Evolutionary conservation across 2,113 vertebrate genomes (phyloP).

Genomic region (Periophthalmodon schlosseri): DNA sequence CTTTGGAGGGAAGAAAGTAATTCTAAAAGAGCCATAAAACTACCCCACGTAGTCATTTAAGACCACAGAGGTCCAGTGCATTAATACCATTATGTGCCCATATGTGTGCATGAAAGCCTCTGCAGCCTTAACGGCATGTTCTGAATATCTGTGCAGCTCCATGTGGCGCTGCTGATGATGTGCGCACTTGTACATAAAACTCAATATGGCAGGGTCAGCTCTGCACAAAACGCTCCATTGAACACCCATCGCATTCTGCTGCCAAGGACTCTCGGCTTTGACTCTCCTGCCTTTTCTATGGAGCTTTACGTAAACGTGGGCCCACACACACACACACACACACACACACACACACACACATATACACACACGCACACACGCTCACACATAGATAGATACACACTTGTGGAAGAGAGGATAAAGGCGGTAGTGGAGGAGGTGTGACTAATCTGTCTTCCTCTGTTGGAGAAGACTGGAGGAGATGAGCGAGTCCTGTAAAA

Average conservation of each 20-base stretch:
- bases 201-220: constrained; percentile 63
- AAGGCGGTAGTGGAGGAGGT: constrained; percentile 70
- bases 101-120: not conserved
- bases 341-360: not conserved
- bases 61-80: not conserved
- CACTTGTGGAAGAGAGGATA: constrained; percentile 61
- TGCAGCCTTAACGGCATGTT: constrained; percentile 11
- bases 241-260: constrained; percentile 59
- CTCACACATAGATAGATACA: not conserved
- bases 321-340: constrained; percentile 41
- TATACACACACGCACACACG: not conserved
- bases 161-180: constrained; percentile 24
- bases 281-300: constrained; percentile 63
- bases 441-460: constrained; percentile 77
- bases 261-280: constrained; percentile 66
- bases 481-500: constrained; percentile 75
- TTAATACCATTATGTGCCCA: not conserved
- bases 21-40: not conserved
- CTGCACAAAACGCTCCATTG: constrained; percentile 65
- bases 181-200: constrained; percentile 41
- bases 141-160: constrained; percentile 32
- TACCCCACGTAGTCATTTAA: not conserved
- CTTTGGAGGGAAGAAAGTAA: not conserved
- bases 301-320: constrained; percentile 69
- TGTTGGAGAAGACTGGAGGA: constrained; percentile 66